Evolutionary conservation across 1,140 invertebrate species (phyloP).

Genomic region (Saccostrea echinata): DNA sequence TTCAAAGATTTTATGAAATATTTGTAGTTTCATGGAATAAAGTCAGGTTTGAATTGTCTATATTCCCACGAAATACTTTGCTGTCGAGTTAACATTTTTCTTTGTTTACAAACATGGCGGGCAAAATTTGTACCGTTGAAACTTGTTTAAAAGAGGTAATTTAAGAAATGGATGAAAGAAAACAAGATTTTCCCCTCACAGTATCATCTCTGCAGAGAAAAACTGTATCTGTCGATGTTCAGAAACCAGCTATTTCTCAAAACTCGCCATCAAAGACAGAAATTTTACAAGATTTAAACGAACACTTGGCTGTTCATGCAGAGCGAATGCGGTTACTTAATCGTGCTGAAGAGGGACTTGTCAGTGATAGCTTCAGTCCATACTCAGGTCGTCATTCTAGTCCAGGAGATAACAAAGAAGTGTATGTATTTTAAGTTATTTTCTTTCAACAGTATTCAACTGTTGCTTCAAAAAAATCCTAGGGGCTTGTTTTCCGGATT

Average conservation of each 20-base stretch:
- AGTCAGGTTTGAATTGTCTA: not conserved
- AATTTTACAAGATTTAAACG: slow-evolving; percentile 49
- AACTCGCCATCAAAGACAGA: slow-evolving; percentile 41
- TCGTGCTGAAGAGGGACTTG: slow-evolving; percentile 54
- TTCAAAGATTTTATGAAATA: no score
- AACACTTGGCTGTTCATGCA: slow-evolving; percentile 53
- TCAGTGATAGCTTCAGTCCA: slow-evolving; percentile 46
- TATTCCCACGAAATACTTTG: not conserved
- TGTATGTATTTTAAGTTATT: not conserved
- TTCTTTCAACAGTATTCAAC: not conserved
- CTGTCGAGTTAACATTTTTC: not conserved
- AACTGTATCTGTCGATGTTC: not conserved
- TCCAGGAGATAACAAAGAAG: not conserved
- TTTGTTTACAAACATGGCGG: slow-evolving; percentile 25
- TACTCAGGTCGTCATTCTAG: slow-evolving; percentile 13
- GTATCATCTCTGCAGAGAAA: not conserved
- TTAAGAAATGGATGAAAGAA: slow-evolving; percentile 15
- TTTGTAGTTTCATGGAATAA: no score
- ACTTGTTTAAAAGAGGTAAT: not conserved
- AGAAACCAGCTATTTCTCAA: not conserved
- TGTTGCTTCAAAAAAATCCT: no score
- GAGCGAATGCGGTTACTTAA: slow-evolving; percentile 52
- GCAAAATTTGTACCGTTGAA: not conserved
- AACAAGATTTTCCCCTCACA: not conserved
- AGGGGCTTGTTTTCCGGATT: no score